phyloP scores from a whole-genome alignment of 2,113 vertebrate species.

The Cisticola juncidis region DNA sequence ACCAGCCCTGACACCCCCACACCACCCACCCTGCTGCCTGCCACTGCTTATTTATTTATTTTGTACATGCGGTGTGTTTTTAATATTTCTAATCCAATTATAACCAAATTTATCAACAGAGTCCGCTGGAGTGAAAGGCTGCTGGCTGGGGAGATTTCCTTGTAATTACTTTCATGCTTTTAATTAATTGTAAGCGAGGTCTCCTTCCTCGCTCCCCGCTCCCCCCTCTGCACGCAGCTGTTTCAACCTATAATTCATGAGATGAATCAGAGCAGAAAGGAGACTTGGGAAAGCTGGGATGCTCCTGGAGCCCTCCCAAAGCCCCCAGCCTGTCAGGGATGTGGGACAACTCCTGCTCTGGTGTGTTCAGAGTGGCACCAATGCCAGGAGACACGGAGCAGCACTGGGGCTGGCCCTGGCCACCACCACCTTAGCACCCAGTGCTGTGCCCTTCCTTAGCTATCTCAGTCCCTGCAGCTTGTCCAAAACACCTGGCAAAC shows the following conservation, averaged over 20 bases:
- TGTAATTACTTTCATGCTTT: conserved; percentile 72
- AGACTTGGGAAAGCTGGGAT: background rate
- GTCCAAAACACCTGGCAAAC: background rate
- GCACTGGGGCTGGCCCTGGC: background rate
- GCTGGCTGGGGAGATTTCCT: conserved; percentile 67
- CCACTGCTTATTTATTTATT: conserved; percentile 27
- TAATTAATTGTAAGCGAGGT: conserved; percentile 71
- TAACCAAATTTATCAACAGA: conserved; percentile 70
- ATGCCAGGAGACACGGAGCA: fast-evolving
- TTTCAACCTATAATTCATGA: conserved; percentile 37
- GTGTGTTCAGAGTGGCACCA: background rate
- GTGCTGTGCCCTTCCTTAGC: fast-evolving
- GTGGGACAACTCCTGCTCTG: background rate
- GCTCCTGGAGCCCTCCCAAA: background rate
- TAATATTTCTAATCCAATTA: conserved; percentile 70
- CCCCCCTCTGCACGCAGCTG: conserved; percentile 36
- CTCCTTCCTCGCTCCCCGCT: conserved; percentile 20
- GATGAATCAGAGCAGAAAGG: conserved; percentile 61
- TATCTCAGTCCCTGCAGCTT: background rate
- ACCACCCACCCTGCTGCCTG: background rate
- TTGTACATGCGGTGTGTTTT: conserved; percentile 37
- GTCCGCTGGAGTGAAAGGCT: conserved; percentile 63
- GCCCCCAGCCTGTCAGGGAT: background rate
- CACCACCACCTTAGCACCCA: background rate
- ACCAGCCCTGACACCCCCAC: background rate